A percentile compares a stretch with the other conserved stretches of the same genome.
Conservation (phyloP, 2,797 vertebrate species). For the Diceros bicornis region DNA sequence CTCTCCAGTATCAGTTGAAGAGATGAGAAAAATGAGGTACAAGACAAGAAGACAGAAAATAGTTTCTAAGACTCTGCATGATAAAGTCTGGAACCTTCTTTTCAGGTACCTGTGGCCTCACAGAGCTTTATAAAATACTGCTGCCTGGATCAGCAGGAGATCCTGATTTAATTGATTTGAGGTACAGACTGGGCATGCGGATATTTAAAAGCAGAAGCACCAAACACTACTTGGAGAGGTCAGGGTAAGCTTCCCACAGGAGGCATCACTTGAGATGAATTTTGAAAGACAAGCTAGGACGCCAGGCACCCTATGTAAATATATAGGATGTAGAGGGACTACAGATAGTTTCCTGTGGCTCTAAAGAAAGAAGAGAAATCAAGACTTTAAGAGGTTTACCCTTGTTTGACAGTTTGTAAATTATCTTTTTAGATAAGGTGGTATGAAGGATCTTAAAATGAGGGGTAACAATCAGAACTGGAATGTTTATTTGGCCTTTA, state of each 20-base stretch:
- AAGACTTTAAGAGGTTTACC: no score
- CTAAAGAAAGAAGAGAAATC: no score
- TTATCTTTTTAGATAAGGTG: background rate
- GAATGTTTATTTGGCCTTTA: background rate
- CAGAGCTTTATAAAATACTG: background rate
- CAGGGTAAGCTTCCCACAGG: background rate
- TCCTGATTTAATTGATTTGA: no score
- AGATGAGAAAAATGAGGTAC: background rate
- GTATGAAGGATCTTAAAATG: background rate
- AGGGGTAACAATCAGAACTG: background rate
- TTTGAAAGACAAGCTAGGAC: background rate
- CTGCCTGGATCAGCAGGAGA: no score
- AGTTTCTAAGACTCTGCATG: background rate
- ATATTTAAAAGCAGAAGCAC: background rate
- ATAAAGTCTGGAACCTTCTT: no score
- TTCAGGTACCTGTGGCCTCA: background rate
- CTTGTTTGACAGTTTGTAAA: background rate
- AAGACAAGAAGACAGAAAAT: background rate
- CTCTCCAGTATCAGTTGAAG: no score
- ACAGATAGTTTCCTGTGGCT: no score
- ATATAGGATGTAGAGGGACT: no score
- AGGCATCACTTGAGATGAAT: background rate
- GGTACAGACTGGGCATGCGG: no score
- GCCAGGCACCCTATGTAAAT: no score
- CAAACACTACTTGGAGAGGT: background rate